A percentile compares a stretch with the other conserved stretches of the same genome.
phyloP scores from a whole-genome alignment of 2,113 vertebrate species.

The Nothobranchius kuhntae region DNA sequence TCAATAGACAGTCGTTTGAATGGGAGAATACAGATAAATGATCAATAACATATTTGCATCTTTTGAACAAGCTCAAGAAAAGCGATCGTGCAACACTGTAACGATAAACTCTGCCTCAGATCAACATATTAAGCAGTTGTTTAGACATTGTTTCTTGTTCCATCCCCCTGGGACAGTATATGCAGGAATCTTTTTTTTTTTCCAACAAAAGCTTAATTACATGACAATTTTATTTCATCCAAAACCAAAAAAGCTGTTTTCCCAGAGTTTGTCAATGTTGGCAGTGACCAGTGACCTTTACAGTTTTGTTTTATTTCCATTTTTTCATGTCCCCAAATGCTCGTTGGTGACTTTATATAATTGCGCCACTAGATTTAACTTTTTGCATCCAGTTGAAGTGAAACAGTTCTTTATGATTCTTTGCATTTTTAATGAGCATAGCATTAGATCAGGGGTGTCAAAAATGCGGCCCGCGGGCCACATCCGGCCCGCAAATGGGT shows the following conservation, averaged over 20 bases:
- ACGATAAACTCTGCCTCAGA: constrained; percentile 13
- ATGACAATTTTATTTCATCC: constrained; percentile 30
- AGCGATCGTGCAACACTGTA: neutral
- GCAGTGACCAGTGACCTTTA: neutral
- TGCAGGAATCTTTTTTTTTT: constrained; percentile 40
- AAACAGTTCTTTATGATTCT: too few relatives aligned
- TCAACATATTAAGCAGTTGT: constrained; percentile 1
- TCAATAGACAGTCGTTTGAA: constrained; percentile 7
- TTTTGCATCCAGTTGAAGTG: too few relatives aligned
- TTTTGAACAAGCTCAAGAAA: constrained; percentile 5
- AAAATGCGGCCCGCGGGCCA: too few relatives aligned
- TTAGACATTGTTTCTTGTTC: constrained; percentile 2
- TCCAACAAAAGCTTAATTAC: constrained; percentile 33
- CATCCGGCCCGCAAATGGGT: too few relatives aligned
- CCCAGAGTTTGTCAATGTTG: neutral
- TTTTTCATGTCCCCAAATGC: too few relatives aligned
- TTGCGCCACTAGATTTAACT: too few relatives aligned
- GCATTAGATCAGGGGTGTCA: too few relatives aligned
- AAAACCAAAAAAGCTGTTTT: constrained; percentile 6
- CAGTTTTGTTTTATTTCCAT: neutral
- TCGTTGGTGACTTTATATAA: too few relatives aligned
- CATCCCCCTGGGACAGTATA: constrained; percentile 15
- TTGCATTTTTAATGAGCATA: too few relatives aligned
- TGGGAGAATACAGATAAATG: constrained; percentile 42
- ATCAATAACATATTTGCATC: constrained; percentile 47